Evolutionary conservation across 2,797 vertebrate genomes (phyloP).

Genomic region (Uromys caudimaculatus): DNA sequence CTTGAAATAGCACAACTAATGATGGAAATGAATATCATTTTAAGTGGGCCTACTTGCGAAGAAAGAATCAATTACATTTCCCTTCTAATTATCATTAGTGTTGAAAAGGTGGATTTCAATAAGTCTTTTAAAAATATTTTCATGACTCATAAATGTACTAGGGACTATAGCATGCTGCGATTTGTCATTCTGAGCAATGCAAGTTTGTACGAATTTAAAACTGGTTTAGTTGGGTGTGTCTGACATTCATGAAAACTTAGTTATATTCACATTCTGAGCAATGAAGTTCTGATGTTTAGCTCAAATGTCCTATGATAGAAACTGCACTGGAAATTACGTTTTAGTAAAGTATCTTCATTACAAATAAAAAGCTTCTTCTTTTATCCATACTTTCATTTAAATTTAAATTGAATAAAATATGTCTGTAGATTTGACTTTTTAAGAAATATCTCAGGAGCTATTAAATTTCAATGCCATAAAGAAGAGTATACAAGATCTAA

Average conservation of each 20-base stretch:
- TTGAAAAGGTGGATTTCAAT: conserved; percentile 80
- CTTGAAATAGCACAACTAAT: conserved; percentile 61
- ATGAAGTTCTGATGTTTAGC: conserved; percentile 55
- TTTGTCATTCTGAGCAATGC: conserved; percentile 82
- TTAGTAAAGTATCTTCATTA: conserved; percentile 28
- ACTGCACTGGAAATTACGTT: conserved; percentile 7
- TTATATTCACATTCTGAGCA: conserved; percentile 59
- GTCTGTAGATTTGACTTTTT: neutral
- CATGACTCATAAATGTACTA: conserved; percentile 82
- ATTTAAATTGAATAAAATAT: conserved; percentile 35
- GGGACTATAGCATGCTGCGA: conserved; percentile 81
- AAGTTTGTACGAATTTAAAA: conserved; percentile 86
- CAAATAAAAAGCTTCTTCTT: conserved; percentile 19
- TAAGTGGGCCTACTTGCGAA: conserved; percentile 76
- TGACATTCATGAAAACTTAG: conserved; percentile 79
- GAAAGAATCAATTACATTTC: conserved; percentile 76
- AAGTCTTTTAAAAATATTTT: conserved; percentile 81
- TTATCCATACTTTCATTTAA: neutral
- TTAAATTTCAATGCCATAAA: conserved; percentile 19
- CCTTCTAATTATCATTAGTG: conserved; percentile 81
- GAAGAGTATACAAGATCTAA: neutral
- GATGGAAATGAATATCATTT: conserved; percentile 71
- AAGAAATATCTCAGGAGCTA: conserved; percentile 14
- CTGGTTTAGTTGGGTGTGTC: conserved; percentile 86
- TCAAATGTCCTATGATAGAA: conserved; percentile 49